These are phyloP conservation scores for Archilochus colubris DNA, from an alignment of 2,113 vertebrate species.

Conservation along the genomic window DNA sequence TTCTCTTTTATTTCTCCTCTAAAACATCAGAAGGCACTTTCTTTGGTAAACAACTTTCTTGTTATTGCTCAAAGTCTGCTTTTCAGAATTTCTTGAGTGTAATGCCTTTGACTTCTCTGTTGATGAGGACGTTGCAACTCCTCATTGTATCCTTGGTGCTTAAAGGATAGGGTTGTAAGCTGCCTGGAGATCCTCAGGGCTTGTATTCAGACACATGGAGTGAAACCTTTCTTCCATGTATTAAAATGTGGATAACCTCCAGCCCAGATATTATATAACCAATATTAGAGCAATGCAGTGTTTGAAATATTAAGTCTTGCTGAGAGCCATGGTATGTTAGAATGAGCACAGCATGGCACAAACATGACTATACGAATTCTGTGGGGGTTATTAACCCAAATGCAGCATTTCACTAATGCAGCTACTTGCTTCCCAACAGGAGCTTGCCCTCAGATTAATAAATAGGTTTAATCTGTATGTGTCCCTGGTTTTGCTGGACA, in stretches of 20 bases:
- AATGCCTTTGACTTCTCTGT: background rate
- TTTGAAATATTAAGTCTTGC: constrained; percentile 14
- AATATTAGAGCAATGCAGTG: background rate
- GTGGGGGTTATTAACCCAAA: constrained; percentile 13
- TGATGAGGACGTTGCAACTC: background rate
- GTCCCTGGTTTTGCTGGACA: background rate
- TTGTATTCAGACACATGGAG: background rate
- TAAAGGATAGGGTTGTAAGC: background rate
- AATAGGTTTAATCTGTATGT: constrained; percentile 21
- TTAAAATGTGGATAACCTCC: background rate
- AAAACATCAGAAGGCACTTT: background rate
- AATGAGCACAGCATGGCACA: constrained; percentile 33
- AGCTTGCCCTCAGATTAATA: constrained; percentile 48
- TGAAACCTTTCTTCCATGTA: background rate
- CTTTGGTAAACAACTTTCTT: background rate
- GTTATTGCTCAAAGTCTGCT: background rate
- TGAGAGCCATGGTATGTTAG: background rate
- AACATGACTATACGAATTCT: background rate
- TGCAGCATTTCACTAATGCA: constrained; percentile 8
- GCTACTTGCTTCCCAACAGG: constrained; percentile 42
- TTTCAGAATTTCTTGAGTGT: background rate
- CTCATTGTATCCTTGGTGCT: background rate
- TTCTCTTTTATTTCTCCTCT: background rate
- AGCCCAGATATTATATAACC: background rate
- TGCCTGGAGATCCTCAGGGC: background rate